Evolutionary conservation across 2,797 vertebrate species (phyloP).

Genomic region (Cirrhinus mrigala): DNA sequence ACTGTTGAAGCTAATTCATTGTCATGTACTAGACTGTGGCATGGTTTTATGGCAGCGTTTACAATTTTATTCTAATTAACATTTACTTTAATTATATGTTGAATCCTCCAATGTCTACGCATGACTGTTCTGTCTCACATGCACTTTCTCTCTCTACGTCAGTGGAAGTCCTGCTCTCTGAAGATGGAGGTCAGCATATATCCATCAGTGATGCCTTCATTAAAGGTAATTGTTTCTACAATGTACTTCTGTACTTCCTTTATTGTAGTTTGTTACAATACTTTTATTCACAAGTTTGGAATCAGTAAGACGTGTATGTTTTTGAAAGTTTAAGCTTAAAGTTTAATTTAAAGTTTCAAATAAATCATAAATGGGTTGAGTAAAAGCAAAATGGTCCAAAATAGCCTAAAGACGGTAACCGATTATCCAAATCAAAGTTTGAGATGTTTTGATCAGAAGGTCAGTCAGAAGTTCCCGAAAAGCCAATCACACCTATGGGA

Average conservation of each 20-base stretch:
- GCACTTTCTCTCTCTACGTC: conserved; percentile 40
- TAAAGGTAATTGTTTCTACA: conserved; percentile 85
- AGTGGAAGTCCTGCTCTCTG: conserved; percentile 90
- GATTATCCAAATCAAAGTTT: neutral
- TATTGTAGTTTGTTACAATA: neutral
- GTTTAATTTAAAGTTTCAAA: neutral
- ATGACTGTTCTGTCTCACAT: neutral
- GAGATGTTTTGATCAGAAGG: neutral
- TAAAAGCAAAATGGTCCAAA: neutral
- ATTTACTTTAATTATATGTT: neutral
- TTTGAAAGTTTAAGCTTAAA: neutral
- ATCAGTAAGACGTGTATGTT: neutral
- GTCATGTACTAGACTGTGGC: conserved; percentile 24
- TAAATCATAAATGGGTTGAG: neutral
- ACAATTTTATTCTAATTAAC: neutral
- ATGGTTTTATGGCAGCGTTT: neutral
- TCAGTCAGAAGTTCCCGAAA: neutral
- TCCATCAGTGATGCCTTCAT: conserved; percentile 98
- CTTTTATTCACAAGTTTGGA: neutral
- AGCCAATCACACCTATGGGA: neutral
- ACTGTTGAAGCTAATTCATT: neutral
- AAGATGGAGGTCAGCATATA: conserved; percentile 94
- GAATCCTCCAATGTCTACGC: neutral
- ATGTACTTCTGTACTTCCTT: no score
- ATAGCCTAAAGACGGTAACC: neutral